These are phyloP conservation scores for Rhagophthalmus giganteus DNA, from an alignment of 2,888 invertebrate species.

Conservation along the genomic window DNA sequence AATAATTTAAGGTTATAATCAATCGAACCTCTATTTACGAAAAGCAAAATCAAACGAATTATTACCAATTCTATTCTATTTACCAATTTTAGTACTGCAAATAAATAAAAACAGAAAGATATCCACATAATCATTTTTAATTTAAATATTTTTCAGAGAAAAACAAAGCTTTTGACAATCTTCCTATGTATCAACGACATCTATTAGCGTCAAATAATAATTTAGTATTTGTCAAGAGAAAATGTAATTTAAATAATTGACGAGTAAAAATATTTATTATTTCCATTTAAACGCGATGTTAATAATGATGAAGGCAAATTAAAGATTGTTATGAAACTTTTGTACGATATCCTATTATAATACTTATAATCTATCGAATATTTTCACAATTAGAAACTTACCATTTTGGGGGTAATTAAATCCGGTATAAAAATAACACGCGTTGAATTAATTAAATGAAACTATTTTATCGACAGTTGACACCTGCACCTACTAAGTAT, in stretches of 20 bases:
- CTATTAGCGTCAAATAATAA: no score
- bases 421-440: neutral
- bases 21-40: neutral
- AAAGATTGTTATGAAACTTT: neutral
- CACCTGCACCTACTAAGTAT: constrained; percentile 42
- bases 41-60: no score
- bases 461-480: constrained; percentile 36
- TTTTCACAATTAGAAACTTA: constrained; percentile 14
- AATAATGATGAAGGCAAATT: no score
- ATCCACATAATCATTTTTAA: neutral
- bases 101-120: neutral
- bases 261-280: no score
- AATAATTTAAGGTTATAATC: neutral
- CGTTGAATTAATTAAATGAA: neutral
- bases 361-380: neutral
- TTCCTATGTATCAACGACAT: no score
- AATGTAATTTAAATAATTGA: no score
- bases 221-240: no score
- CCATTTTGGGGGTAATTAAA: constrained; percentile 8
- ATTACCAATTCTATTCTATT: no score
- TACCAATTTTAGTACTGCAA: neutral
- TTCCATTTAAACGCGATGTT: no score
- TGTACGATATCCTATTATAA: neutral
- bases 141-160: no score
- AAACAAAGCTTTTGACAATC: no score